phyloP scores from a whole-genome alignment of 2,797 vertebrate species.

The Tolypeutes matacus region DNA sequence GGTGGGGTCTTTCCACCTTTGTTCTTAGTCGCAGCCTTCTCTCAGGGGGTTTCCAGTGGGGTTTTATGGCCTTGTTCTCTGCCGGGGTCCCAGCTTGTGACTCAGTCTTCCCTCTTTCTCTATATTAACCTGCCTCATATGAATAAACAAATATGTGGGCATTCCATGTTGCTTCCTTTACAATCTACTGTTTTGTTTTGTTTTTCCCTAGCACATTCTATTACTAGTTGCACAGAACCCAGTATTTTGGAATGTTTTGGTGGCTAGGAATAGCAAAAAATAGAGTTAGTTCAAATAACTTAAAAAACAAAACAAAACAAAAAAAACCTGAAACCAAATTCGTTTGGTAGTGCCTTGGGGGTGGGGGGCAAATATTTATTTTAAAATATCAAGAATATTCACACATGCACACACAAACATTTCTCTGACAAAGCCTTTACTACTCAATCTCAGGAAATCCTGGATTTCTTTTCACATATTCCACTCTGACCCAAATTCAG shows the following conservation, averaged over 20 bases:
- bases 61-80: too few species aligned
- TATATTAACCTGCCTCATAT: not conserved
- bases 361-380: conserved; percentile 19
- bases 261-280: conserved; percentile 50
- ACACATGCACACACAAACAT: not conserved
- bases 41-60: too few species aligned
- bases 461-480: conserved; percentile 60
- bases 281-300: not conserved
- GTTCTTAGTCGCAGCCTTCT: too few species aligned
- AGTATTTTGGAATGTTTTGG: conserved; percentile 26
- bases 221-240: not conserved
- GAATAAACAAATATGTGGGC: conserved; percentile 39
- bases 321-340: conserved; percentile 45
- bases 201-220: conserved; percentile 18
- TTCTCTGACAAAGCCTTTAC: not conserved
- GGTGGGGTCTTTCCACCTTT: too few species aligned
- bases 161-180: not conserved
- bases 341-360: conserved; percentile 51
- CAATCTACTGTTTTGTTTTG: not conserved
- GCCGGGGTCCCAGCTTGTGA: too few species aligned
- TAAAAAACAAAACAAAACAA: not conserved
- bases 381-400: conserved; percentile 63
- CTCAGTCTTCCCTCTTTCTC: too few species aligned
- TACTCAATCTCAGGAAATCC: conserved; percentile 10
- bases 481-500: conserved; percentile 33